Evolutionary conservation across 2,797 vertebrate genomes (phyloP), one percentile per base, ranked within the genome.

Genomic region (Pangasius mekongensis): DNA sequence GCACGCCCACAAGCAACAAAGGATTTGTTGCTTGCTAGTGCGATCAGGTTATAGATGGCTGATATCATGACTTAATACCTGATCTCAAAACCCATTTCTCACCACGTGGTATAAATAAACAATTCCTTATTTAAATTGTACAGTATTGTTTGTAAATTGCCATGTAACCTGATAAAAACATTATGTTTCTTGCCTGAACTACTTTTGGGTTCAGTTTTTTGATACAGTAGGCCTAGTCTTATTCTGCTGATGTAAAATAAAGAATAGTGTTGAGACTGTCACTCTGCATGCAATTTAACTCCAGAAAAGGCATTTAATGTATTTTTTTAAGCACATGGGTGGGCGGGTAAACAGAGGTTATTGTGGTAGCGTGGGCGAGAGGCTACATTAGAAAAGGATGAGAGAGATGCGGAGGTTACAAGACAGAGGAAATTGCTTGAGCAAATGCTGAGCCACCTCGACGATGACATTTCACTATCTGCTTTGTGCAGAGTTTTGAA

Each of bases 391-490:
- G 84, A 82, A 81, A 39, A 83, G 85, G 64, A 76, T 86, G 30
- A 73, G 83, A 69, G 64, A 83, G 62, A 86, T 84, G 54, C 20
- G 62, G 77, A 87, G 73, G 88, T 90, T 66, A 87, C 43, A 89
- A 74, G 86, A 90, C 54, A 74, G 22, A 88, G 85, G 87, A 89
- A 90, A 91, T 90, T 84, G 87, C 89, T 66, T 56, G 69, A 54
- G 66, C 85, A 80, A 88, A 89, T 90, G 78, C 84, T 87, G 86
- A 90, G 84, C 83, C 64, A 88, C 87, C 85, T 86, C 80, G 11
- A 66, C 4, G 20, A 87, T 90, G 87, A 87, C 87, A 87, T 91
- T 91, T 90, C 69, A 2, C 86, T 90, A 88, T 86, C 83, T 81
- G 47, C 87, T 91, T 87, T 66, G 80, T 84, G 66, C 67, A 3